phyloP scores from a whole-genome alignment of 92 coral and sea anemone genomes.

The Isaurus tuberculatus region DNA sequence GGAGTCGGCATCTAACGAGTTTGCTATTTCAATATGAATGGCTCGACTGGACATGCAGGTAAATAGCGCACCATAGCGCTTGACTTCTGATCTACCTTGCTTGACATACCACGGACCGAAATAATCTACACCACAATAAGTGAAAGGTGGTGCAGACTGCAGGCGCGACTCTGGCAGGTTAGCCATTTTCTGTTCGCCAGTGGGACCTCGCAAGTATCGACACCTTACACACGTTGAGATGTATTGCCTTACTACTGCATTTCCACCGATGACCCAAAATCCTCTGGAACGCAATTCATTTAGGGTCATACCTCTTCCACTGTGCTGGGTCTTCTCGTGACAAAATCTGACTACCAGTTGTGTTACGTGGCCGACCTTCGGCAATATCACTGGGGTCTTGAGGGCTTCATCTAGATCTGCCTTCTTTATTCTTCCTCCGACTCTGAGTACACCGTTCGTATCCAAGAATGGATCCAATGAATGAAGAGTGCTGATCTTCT shows the following conservation, averaged over 20 bases:
- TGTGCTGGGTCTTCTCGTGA: slow-evolving; percentile 44
- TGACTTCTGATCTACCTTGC: slow-evolving; percentile 38
- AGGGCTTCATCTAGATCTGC: no score
- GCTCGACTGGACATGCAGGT: slow-evolving; percentile 31
- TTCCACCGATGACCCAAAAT: slow-evolving; percentile 31
- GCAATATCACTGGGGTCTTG: slow-evolving; percentile 44
- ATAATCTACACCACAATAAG: slow-evolving; percentile 44
- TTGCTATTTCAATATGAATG: slow-evolving; percentile 26
- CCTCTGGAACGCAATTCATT: slow-evolving; percentile 38
- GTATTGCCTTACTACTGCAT: slow-evolving; percentile 9
- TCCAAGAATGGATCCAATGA: slow-evolving; percentile 51
- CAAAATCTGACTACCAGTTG: slow-evolving; percentile 22
- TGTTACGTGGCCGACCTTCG: slow-evolving; percentile 31
- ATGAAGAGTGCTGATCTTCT: slow-evolving; percentile 38
- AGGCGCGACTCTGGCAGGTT: slow-evolving; percentile 21
- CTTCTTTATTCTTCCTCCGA: slow-evolving; percentile 50
- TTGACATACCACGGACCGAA: slow-evolving; percentile 33
- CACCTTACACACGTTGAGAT: slow-evolving; percentile 50
- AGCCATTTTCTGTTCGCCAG: slow-evolving; percentile 47
- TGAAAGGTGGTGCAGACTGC: slow-evolving; percentile 44
- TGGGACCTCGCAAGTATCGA: slow-evolving; percentile 14
- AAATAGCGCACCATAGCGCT: slow-evolving; percentile 18
- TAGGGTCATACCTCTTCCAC: slow-evolving; percentile 33
- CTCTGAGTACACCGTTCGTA: slow-evolving; percentile 42
- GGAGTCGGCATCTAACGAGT: slow-evolving; percentile 41